phyloP scores from a whole-genome alignment of 2,888 invertebrate species.

The Dorcus hopei region DNA sequence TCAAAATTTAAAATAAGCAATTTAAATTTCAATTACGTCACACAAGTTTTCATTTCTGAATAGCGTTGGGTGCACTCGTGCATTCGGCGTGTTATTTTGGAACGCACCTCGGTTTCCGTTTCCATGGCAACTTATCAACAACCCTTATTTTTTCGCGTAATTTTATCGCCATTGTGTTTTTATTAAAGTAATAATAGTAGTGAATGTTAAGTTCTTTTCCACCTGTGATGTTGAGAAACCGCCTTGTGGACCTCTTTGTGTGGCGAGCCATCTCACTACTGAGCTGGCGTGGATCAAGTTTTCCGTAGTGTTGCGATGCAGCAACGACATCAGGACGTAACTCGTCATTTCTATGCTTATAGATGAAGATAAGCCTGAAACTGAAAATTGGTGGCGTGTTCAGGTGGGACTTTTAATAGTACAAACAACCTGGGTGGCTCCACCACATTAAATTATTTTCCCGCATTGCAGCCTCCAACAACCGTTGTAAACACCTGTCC shows the following conservation, averaged over 20 bases:
- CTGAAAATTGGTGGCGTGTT: background rate
- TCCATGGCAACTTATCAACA: too few species aligned
- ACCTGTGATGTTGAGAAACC: constrained; percentile 74
- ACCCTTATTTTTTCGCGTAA: too few species aligned
- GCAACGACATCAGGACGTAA: constrained; percentile 62
- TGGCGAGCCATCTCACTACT: constrained; percentile 69
- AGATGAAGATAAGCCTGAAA: constrained; percentile 51
- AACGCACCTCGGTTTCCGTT: too few species aligned
- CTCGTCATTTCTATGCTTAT: constrained; percentile 67
- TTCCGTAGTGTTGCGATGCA: constrained; percentile 50
- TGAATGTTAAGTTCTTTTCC: too few species aligned
- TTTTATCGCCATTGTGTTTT: too few species aligned
- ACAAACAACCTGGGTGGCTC: constrained; percentile 48
- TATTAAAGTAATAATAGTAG: too few species aligned
- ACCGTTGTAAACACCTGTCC: constrained; percentile 43
- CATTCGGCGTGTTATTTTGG: too few species aligned
- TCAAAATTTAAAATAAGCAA: too few species aligned
- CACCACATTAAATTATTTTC: constrained; percentile 54
- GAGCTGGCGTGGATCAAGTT: constrained; percentile 57
- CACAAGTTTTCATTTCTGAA: too few species aligned
- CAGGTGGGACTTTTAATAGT: background rate
- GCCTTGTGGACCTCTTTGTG: constrained; percentile 64
- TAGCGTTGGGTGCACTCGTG: too few species aligned
- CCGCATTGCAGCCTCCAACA: constrained; percentile 48
- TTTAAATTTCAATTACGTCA: too few species aligned